Base-by-base conservation (phyloP, 2,888 invertebrate species). In the Magallana nippona region DNA sequence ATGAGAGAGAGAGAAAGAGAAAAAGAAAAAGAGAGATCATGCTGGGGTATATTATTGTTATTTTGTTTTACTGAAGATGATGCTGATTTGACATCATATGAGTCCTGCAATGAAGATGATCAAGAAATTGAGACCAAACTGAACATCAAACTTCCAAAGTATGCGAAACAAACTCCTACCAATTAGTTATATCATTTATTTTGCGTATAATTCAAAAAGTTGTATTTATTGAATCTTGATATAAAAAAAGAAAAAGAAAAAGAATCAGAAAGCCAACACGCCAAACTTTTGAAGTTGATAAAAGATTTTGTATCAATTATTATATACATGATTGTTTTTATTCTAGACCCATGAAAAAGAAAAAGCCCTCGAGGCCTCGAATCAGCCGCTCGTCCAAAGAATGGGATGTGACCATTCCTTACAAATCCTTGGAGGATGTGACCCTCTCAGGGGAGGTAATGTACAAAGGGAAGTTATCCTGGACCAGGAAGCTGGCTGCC, bases 401-500 rank as follows among this genome's bases (percentile, higher is more conserved):
- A 22, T 90, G 89, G 89, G 91, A 92, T 81, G 85, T 90, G 62
- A 87, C 86, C 71, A 87, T 89, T 17, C 90, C 91, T 10, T 91
- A 90, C 83, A 85, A 87, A 63, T 86, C 88, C 60, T 85, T 92
- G 57, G 91, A 92, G 13, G 89, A 91, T 58, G 86, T 92, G 19
- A 81, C 88, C 1, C 82, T 91, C 27, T 91, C 90, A 0, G 93
- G 93, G 11, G 93, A 93, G 78, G 90, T 93, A 17, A 88, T 90
- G 71, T 90, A 91, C 82, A 88, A 88, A 71, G 90, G 92, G 78
- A 92, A 92, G 83, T 88, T 93, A 63, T 88, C 90, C 27, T 93
- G 92, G 92, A 92, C 89, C n/a, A 88, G 89, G 19, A 89, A 91
- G 82, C 86, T 91, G 62, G 92, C 90, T 44, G 91, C 92, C 78